Percentiles rank a stretch among this genome's conserved stretches.
phyloP scores from a whole-genome alignment of 2,113 vertebrate species.

The Lepidothrix coronata region DNA sequence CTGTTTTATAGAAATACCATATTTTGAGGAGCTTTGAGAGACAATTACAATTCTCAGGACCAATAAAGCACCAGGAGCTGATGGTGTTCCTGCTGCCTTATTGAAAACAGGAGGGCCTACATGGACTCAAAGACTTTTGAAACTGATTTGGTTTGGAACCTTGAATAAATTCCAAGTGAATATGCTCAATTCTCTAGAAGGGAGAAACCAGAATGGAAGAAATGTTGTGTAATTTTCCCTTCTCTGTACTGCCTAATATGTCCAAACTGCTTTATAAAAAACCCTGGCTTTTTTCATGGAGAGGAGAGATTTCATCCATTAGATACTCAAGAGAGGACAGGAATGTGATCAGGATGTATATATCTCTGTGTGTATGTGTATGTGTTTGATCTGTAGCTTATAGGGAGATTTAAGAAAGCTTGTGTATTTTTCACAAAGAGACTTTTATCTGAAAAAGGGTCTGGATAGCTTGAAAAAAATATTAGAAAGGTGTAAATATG shows the following conservation, averaged over 20 bases:
- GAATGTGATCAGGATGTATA: neutral
- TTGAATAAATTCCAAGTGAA: slow-evolving; percentile 9
- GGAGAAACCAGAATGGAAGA: slow-evolving; percentile 31
- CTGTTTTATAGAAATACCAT: slow-evolving; percentile 49
- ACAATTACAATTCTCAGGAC: slow-evolving; percentile 50
- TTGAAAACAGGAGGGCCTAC: slow-evolving; percentile 52
- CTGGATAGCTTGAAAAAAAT: neutral
- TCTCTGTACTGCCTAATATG: neutral
- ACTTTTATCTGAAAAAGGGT: neutral
- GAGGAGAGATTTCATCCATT: neutral
- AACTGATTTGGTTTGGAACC: slow-evolving; percentile 48
- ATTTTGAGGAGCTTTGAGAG: slow-evolving; percentile 54
- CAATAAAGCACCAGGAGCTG: slow-evolving; percentile 52
- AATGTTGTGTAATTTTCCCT: slow-evolving; percentile 1
- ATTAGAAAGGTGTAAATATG: neutral
- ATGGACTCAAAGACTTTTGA: neutral
- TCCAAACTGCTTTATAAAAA: neutral
- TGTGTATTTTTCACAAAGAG: neutral
- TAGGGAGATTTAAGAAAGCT: neutral
- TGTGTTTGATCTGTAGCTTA: neutral
- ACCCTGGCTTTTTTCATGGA: neutral
- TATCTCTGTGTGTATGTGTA: neutral
- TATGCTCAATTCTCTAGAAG: neutral
- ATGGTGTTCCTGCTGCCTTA: slow-evolving; percentile 51
- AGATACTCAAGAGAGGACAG: neutral